A percentile compares a stretch with the other conserved stretches of the same genome.
Conservation (phyloP, 2,113 vertebrate species). For the Phainopepla nitens region DNA sequence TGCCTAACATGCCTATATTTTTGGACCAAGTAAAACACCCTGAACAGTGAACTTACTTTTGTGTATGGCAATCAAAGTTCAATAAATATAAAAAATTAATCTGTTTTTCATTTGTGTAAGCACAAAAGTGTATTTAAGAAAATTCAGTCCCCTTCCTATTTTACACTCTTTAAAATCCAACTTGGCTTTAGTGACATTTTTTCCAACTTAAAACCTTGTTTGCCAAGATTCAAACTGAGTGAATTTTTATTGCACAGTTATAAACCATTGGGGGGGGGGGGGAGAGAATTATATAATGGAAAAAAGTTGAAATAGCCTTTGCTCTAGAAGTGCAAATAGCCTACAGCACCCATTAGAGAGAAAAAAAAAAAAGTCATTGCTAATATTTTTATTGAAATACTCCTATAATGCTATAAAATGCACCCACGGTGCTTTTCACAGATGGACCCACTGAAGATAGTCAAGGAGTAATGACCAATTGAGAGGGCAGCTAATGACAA, state of each 20-base stretch:
- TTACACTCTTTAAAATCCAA: conserved; percentile 33
- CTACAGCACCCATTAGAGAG: not conserved
- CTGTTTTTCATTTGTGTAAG: conserved; percentile 2
- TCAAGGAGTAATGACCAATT: not conserved
- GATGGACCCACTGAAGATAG: not conserved
- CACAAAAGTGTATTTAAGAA: conserved; percentile 9
- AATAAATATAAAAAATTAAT: conserved; percentile 21
- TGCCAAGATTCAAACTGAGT: conserved; percentile 35
- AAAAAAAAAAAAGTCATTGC: accelerated
- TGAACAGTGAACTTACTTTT: not conserved
- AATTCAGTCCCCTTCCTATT: not conserved
- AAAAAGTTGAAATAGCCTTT: conserved; percentile 42
- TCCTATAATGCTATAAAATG: conserved; percentile 19
- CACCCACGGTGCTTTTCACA: not conserved
- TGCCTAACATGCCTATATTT: not conserved
- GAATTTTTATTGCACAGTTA: conserved; percentile 47
- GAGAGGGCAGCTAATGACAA: not conserved
- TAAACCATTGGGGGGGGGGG: not conserved
- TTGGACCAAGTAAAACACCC: not conserved
- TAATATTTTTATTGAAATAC: not conserved
- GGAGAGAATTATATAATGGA: conserved; percentile 53
- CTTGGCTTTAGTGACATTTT: conserved; percentile 14
- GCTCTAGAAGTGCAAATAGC: conserved; percentile 12
- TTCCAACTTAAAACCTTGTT: not conserved
- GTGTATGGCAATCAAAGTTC: not conserved